Base-by-base conservation (phyloP, 2,113 vertebrate genomes). In the Pteropus alecto region DNA sequence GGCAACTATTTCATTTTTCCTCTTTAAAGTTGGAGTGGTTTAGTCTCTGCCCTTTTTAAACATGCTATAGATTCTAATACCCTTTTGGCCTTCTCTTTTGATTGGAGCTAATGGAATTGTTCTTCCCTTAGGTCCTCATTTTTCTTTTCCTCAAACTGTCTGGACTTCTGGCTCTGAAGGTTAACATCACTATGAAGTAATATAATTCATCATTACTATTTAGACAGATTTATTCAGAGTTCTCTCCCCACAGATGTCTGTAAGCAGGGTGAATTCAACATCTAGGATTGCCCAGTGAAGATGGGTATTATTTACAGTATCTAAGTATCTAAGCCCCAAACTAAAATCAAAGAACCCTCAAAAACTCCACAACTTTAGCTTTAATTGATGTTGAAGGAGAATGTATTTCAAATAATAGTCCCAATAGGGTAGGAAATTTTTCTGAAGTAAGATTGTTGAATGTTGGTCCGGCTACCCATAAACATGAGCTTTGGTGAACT, bases 141-240 rank as follows among this genome's bases (percentile, higher is more conserved):
- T 97, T 98, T 98, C 98, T 96, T 98, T 98, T 98, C 95, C 97
- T 99, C 98, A 99, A 97, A 98, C 97, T 98, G 98, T 98, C 98
- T 98, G 98, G 98, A 98, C 98, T 98, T 98, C 97, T 98, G 98
- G 97, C 97, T 98, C 97, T 26, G 77, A 98, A 98, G 98, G 98
- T 98, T 98, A 98, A 98, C 95, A 84, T n/a, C 95, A 96, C 97
- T 96, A 98, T 99, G 98, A 99, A 99, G 98, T 98, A 98, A 99
- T 99, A 98, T 98, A 98, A 99, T 98, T 98, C 98, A 98, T 98
- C 97, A 98, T 98, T 98, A 98, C 97, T 96, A 94, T 95, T 97
- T 67, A 82, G 98, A 98, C 98, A 99, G 99, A 98, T 99, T 99
- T 99, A 99, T 98, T 98, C 97, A 93, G 94, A 73, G 82, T 83